These are phyloP conservation scores for Ellobius talpinus DNA, from an alignment of 2,113 vertebrate species.

Conservation along the genomic window DNA sequence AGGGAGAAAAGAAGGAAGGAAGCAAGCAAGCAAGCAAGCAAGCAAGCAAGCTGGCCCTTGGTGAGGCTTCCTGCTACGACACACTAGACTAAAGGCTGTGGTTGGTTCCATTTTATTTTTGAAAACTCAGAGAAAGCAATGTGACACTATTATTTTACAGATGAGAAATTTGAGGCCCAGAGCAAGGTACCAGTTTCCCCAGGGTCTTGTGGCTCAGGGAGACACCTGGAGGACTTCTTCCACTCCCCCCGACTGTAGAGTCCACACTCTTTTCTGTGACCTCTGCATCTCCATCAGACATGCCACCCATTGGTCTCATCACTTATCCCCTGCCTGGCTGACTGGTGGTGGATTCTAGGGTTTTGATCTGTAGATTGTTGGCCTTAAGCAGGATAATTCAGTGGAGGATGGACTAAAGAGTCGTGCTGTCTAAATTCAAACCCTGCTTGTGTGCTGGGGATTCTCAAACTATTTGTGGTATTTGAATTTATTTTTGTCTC, in stretches of 20 bases:
- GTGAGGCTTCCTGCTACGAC: not conserved
- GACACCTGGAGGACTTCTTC: not conserved
- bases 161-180: not conserved
- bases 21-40: not conserved
- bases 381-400: not conserved
- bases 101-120: not conserved
- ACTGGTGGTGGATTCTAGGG: rapidly evolving
- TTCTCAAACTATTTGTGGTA: not conserved
- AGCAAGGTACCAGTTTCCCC: not conserved
- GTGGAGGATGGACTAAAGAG: not conserved
- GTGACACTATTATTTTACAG: not conserved
- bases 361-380: not conserved
- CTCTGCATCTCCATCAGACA: not conserved
- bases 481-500: not conserved
- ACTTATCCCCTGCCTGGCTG: not conserved
- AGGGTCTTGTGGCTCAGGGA: not conserved
- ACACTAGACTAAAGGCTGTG: not conserved
- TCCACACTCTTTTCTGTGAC: not conserved
- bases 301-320: no score
- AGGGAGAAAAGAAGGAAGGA: not conserved
- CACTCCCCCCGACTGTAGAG: not conserved
- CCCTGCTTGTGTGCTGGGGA: no score
- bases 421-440: not conserved
- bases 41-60: not conserved
- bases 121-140: not conserved